Percentiles rank a stretch among this genome's conserved stretches.
Evolutionary conservation across 37 sponge, comb jelly and placozoan genomes (phyloP).

Genomic region (Halichondria panicea): DNA sequence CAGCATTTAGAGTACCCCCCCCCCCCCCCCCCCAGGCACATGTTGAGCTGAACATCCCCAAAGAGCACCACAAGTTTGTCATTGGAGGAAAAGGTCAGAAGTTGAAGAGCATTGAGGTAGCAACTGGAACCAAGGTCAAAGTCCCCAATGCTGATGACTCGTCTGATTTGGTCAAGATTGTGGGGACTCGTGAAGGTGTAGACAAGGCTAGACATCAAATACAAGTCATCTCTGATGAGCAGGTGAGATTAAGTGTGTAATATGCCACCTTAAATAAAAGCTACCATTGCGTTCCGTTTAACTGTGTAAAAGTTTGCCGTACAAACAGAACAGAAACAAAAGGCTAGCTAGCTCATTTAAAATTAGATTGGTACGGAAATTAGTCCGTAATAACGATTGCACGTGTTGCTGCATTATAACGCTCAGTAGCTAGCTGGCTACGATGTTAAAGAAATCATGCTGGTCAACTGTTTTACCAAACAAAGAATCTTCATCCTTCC

Average conservation of each 20-base stretch:
- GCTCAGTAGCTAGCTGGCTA: too few relatives aligned
- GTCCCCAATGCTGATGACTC: constrained; percentile 68
- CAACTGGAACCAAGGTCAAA: constrained; percentile 79
- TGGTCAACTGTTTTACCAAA: too few relatives aligned
- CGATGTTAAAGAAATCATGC: too few relatives aligned
- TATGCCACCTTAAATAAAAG: too few relatives aligned
- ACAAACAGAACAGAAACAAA: too few relatives aligned
- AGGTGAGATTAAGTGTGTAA: constrained; percentile 50
- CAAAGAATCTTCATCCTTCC: too few relatives aligned
- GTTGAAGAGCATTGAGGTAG: constrained; percentile 70
- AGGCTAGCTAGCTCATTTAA: too few relatives aligned
- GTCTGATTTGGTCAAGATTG: constrained; percentile 77
- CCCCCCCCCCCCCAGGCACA: constrained; percentile 36
- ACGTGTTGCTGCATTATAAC: too few relatives aligned
- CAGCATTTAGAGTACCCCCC: too few relatives aligned
- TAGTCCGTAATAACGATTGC: background rate
- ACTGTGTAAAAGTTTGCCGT: too few relatives aligned
- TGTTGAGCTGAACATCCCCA: constrained; percentile 72
- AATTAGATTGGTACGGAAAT: too few relatives aligned
- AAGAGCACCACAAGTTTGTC: constrained; percentile 80
- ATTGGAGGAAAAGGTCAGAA: constrained; percentile 71
- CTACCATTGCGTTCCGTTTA: too few relatives aligned
- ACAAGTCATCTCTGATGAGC: constrained; percentile 82
- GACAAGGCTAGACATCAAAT: constrained; percentile 88
- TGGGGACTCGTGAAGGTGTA: constrained; percentile 86